Evolutionary conservation across 2,113 vertebrate genomes (phyloP), one percentile per base, ranked within the genome.

Genomic region (Promerops cafer): DNA sequence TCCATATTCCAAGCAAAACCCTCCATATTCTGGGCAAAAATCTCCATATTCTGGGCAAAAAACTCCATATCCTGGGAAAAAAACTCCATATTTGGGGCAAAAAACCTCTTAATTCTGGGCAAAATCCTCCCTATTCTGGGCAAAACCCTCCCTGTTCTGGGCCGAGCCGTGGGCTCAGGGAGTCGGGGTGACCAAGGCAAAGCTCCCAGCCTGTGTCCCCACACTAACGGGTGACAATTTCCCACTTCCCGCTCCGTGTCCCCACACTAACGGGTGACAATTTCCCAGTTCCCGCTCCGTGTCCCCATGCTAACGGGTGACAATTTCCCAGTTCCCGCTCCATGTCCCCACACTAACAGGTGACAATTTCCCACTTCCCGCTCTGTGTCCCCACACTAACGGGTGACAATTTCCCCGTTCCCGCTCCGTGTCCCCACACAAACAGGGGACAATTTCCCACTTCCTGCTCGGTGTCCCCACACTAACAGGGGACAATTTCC

Each of bases 171-270:
- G 4, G n/a, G 18, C 64, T n/a, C 23, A 12, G 89, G 59, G 40
- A 24, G n/a, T 9, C 24, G 63, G 18, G 22, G 31, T 4, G 20
- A 26, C 6, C 0, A 1, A 59, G 53, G 6, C 4, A 0, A 13
- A 44, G 57, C 26, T 40, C 75, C 8, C 31, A 3, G 42, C 33
- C 28, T n/a, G n/a, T 14, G 53, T 12, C 52, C 15, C 37, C 23
- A 35, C 37, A 7, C 16, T 5, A 7, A 47, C 7, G 9, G 50
- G 45, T 1, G 60, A 16, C 8, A 14, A 1, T 37, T 5, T 19
- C 24, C 60, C 17, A 6, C 1, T n/a, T 75, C 59, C 61, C n/a
- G 31, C 19, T 31, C 19, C 3, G 1, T 47, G 79, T 59, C 63
- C n/a, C n/a, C n/a, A n/a, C n/a, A n/a, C n/a, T n/a, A n/a, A n/a